A percentile compares a stretch with the other conserved stretches of the same genome.
These are phyloP conservation scores for Synergus laeviventris DNA, from an alignment of 2,888 invertebrate species.

Conservation along the genomic window DNA sequence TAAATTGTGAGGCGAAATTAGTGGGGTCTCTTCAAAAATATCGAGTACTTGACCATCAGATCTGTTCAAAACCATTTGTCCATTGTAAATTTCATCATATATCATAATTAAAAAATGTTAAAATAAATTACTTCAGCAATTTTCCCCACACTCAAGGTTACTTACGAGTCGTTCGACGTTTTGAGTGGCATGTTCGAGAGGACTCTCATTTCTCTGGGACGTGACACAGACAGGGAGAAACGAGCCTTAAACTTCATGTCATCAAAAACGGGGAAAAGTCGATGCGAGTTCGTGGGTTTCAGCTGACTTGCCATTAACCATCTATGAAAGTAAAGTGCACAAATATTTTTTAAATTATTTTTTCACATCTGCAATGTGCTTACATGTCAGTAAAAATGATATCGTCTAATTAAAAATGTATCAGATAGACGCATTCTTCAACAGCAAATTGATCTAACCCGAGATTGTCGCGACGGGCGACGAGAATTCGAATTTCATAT, in stretches of 20 bases:
- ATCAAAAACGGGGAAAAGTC: constrained; percentile 78
- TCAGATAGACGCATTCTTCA: too few relatives aligned
- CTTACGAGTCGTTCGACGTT: constrained; percentile 60
- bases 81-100: not conserved
- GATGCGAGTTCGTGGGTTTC: constrained; percentile 59
- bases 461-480: too few relatives aligned
- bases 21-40: constrained; percentile 65
- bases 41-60: constrained; percentile 55
- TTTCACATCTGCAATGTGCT: too few relatives aligned
- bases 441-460: too few relatives aligned
- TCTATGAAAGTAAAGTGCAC: constrained; percentile 48
- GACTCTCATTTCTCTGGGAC: constrained; percentile 80
- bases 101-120: not conserved
- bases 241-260: constrained; percentile 86
- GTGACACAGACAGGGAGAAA: constrained; percentile 85
- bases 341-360: not conserved
- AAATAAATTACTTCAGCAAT: not conserved
- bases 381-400: too few relatives aligned
- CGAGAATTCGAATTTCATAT: too few relatives aligned
- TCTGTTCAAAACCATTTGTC: constrained; percentile 46
- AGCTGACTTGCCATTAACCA: constrained; percentile 60
- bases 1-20: constrained; percentile 80
- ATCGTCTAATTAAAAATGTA: too few relatives aligned
- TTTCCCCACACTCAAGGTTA: constrained; percentile 42
- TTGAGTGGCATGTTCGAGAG: constrained; percentile 85